phyloP scores from a whole-genome alignment of 2,888 invertebrate genomes.

The Eristalinus aeneus region DNA sequence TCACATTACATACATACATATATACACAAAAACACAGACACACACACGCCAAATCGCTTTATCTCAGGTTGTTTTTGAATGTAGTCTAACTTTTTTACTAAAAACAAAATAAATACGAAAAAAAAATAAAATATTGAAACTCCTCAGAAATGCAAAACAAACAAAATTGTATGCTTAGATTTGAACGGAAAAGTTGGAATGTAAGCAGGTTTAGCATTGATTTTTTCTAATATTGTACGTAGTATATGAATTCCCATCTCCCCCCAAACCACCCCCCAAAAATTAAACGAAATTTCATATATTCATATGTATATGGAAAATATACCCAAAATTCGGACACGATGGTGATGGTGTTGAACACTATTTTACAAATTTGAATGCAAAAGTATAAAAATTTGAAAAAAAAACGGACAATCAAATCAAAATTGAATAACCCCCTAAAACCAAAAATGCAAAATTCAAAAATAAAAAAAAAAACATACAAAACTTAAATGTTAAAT shows the following conservation, averaged over 20 bases:
- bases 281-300: slow-evolving; percentile 65
- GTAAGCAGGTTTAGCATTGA: slow-evolving; percentile 61
- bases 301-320: slow-evolving; percentile 48
- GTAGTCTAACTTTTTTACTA: slow-evolving; percentile 61
- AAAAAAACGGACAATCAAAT: slow-evolving; percentile 70
- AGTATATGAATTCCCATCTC: slow-evolving; percentile 51
- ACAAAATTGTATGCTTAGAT: slow-evolving; percentile 63
- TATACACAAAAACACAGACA: slow-evolving; percentile 53
- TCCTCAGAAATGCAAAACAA: slow-evolving; percentile 22
- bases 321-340: slow-evolving; percentile 72
- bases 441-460: slow-evolving; percentile 70
- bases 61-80: slow-evolving; percentile 46
- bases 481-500: slow-evolving; percentile 66
- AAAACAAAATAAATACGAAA: slow-evolving; percentile 28
- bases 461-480: slow-evolving; percentile 58
- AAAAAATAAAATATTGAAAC: slow-evolving; percentile 18
- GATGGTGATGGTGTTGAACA: slow-evolving; percentile 78
- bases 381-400: slow-evolving; percentile 54
- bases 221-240: slow-evolving; percentile 68
- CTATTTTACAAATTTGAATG: slow-evolving; percentile 70
- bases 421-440: slow-evolving; percentile 72
- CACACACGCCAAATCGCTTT: slow-evolving; percentile 63
- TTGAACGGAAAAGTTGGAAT: slow-evolving; percentile 64
- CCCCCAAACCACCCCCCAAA: slow-evolving; percentile 38
- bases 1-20: slow-evolving; percentile 45